Conservation (phyloP, 2,113 vertebrate species). For the Andinoacara biseriatus region DNA sequence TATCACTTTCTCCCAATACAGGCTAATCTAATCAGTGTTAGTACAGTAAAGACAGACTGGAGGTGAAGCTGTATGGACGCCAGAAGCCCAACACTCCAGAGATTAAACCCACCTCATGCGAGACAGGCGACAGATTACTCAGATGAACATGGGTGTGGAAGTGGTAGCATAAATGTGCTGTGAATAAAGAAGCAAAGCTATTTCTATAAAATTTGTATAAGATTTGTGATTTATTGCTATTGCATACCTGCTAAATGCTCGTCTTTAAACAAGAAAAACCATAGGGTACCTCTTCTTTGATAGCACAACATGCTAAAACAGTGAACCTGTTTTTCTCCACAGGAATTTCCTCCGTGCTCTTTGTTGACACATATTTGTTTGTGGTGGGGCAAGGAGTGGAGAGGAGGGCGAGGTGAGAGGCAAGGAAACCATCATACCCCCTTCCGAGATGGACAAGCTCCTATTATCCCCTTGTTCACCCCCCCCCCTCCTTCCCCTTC, state of each 20-base stretch:
- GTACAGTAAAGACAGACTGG: conserved; percentile 53
- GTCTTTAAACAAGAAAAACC: background rate
- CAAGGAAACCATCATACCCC: conserved; percentile 75
- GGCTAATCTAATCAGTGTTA: conserved; percentile 71
- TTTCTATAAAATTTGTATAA: background rate
- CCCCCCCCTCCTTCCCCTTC: conserved; percentile 58
- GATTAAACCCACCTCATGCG: conserved; percentile 42
- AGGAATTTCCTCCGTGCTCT: conserved; percentile 42
- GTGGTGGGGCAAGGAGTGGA: conserved; percentile 51
- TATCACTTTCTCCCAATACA: conserved; percentile 40
- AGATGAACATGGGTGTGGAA: background rate
- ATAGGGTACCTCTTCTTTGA: background rate
- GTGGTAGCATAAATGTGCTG: background rate
- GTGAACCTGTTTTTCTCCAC: conserved; percentile 35
- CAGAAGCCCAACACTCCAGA: conserved; percentile 54
- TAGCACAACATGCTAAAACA: conserved; percentile 13
- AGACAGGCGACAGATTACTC: conserved; percentile 14
- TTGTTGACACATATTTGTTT: conserved; percentile 69
- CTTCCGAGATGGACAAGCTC: conserved; percentile 77
- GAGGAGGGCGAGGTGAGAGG: conserved; percentile 70
- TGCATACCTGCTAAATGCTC: background rate
- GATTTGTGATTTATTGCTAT: background rate
- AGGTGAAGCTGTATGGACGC: conserved; percentile 49
- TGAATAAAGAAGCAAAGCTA: background rate
- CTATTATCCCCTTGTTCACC: conserved; percentile 78